Conservation (phyloP, 2,888 invertebrate species). For the Allophyes oxyacanthae region DNA sequence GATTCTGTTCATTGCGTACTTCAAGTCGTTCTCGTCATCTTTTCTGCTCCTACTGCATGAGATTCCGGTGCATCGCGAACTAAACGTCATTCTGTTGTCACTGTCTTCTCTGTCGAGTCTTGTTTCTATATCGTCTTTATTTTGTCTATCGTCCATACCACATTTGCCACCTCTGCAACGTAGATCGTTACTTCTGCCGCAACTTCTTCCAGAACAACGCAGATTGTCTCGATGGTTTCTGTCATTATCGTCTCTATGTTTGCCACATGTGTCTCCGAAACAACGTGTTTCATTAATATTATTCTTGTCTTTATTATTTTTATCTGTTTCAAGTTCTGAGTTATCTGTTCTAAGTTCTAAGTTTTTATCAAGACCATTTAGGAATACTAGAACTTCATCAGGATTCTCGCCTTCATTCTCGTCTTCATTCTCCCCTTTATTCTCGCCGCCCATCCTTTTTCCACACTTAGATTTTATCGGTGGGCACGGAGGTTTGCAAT, state of each 20-base stretch:
- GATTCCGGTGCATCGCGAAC: too few species aligned
- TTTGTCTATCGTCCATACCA: neutral
- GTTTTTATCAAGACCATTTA: conserved; percentile 13
- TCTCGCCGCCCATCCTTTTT: too few species aligned
- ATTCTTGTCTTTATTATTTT: neutral
- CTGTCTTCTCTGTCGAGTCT: neutral
- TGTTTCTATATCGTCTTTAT: neutral
- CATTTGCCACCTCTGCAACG: neutral
- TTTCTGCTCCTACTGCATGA: too few species aligned
- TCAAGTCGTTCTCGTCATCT: too few species aligned
- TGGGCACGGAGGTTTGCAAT: too few species aligned
- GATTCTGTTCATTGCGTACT: too few species aligned
- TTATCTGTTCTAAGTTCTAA: neutral
- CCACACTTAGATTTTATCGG: too few species aligned
- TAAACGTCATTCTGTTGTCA: neutral
- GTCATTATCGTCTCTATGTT: neutral
- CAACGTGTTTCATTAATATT: neutral
- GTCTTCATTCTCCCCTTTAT: neutral
- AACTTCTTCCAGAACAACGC: neutral
- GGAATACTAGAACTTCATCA: conserved; percentile 7
- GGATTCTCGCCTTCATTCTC: neutral
- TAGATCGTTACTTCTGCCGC: neutral
- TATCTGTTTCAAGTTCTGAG: neutral
- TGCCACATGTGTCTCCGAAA: conserved; percentile 2
- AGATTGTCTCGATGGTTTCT: neutral